These are phyloP conservation scores for Temnothorax ravouxi DNA, from an alignment of 2,888 invertebrate species.

Conservation along the genomic window DNA sequence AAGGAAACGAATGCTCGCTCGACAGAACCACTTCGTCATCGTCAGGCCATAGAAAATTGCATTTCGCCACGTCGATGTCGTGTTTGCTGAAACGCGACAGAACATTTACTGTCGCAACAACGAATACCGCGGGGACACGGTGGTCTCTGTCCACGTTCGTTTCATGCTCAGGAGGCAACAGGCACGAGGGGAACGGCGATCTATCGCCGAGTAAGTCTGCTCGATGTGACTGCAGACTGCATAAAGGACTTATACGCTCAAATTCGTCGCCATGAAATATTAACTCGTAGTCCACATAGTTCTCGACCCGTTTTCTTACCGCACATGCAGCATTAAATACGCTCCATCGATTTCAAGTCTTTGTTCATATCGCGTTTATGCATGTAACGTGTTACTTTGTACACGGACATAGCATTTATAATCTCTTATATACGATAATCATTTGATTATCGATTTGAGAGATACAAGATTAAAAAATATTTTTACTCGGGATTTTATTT, in stretches of 20 bases:
- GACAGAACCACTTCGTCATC: constrained; percentile 77
- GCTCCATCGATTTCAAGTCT: not conserved
- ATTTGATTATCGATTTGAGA: not conserved
- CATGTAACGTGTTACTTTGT: not conserved
- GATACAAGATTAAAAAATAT: not conserved
- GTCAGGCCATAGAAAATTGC: constrained; percentile 73
- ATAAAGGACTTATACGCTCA: constrained; percentile 43
- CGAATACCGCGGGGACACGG: constrained; percentile 59
- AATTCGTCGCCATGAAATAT: constrained; percentile 28
- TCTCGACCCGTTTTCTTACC: not conserved
- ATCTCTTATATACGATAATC: not conserved
- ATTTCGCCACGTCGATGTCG: constrained; percentile 77
- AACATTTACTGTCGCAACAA: constrained; percentile 80
- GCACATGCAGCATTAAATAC: not conserved
- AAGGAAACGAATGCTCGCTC: constrained; percentile 57
- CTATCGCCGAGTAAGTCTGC: constrained; percentile 14
- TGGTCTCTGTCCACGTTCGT: constrained; percentile 58
- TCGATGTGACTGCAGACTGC: constrained; percentile 26
- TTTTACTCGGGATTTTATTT: not conserved
- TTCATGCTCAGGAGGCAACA: constrained; percentile 43
- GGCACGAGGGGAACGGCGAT: constrained; percentile 36
- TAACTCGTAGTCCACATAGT: not conserved
- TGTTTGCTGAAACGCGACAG: constrained; percentile 75
- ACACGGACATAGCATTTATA: not conserved
- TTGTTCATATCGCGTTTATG: not conserved